Evolutionary conservation across 2,888 invertebrate genomes (phyloP), one percentile per base, ranked within the genome.

Genomic region (Tiliacea citrago): DNA sequence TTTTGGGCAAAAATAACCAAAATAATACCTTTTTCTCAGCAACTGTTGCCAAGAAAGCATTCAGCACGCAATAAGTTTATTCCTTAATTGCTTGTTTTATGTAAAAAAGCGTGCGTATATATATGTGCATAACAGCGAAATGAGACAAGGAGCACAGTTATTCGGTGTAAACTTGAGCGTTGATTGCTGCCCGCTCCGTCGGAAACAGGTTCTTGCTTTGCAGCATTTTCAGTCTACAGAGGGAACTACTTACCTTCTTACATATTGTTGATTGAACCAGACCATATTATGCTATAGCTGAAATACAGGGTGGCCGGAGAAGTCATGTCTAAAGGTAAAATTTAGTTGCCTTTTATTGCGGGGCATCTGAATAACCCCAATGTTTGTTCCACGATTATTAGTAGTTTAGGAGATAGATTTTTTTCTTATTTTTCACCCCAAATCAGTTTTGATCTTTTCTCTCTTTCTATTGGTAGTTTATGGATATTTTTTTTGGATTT

Each of bases 161-260:
- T 5, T 73, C n/a, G 62, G 24, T 72, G 71, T 68, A 45, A 67
- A 63, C 47, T 67, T 68, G 49, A 60, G 51, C 24, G 39, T 51
- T 66, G 61, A 63, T 57, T n/a, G 66, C 61, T 35, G 47, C 51
- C 24, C 49, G 61, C n/a, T 45, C 84, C 82, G 86, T 61, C 82
- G 86, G 82, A 45, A 84, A 77, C 66, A 24, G 57, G 68, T 61
- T 24, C 21, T 29, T 21, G 45, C 58, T 58, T 73, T 18, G 39
- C 47, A 18, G 45, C 47, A 18, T 29, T 68, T 68, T 72, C 49
- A 63, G 55, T 45, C 55, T 63, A 58, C 53, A 35, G 12, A 35
- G 35, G 35, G 24, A 65, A 18, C 29, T 53, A 42, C 39, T 39
- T 60, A 53, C 4, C 35, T 75, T 8, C 21, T 12, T 39, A 6